Evolutionary conservation across 2,888 invertebrate genomes (phyloP), one percentile per base, ranked within the genome.

Genomic region (Eristalinus sepulchralis): DNA sequence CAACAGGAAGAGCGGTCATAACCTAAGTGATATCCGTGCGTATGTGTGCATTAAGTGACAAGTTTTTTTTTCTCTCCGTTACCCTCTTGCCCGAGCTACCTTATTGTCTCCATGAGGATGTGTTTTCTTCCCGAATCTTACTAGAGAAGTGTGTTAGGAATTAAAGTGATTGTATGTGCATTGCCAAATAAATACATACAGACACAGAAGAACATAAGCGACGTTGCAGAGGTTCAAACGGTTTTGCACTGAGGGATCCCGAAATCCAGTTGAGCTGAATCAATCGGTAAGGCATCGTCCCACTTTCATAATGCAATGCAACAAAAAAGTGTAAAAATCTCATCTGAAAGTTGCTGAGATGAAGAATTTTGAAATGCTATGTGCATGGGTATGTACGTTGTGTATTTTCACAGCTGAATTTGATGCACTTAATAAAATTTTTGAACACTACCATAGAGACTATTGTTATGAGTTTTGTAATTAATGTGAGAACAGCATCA

Each of bases 191-290:
- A 17, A 17, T 47, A 47, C 47, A 47, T 17, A 17, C 47, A 47
- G 17, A 47, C 47, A 47, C 17, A 47, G 17, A 47, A 47, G 47
- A 47, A 47, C 47, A 47, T 71, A 57, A 11, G 57, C 55, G 11
- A 63, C 68, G 68, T 70, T 70, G 73, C 24, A 39, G 75, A 83
- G 78, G 83, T 86, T 86, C 86, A 83, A 86, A 86, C 86, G 78
- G 83, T 83, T 86, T 63, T 78, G 76, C 27, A 53, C 73, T 57
- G 75, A n/a, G n/a, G 71, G 78, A 71, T 78, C 86, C 78, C 83
- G 78, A 86, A 86, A 78, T 86, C 78, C 70, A 27, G 55, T 78
- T 62, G 34, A 71, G 36, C 64, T 47, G 22, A 71, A 59, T 22
- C 75, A 75, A 75, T 86, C 70, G 78, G 82, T 78, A 55, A 62